phyloP scores from a whole-genome alignment of 2,888 invertebrate species.

The Lysandra coridon region DNA sequence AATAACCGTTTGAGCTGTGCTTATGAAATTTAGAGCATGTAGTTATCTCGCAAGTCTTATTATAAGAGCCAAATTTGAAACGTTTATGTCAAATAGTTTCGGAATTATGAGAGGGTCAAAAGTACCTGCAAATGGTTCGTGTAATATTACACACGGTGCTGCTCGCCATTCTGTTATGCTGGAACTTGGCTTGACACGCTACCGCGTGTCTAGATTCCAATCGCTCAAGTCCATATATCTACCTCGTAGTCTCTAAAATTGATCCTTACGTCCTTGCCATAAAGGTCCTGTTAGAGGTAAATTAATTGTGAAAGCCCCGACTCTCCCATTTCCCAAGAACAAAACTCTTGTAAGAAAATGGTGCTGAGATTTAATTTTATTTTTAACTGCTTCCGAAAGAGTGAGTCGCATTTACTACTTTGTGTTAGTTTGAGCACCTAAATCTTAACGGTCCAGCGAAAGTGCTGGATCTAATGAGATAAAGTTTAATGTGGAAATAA shows the following conservation, averaged over 20 bases:
- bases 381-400: constrained; percentile 9
- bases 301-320: not conserved
- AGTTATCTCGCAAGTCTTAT: too few species aligned
- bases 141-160: too few species aligned
- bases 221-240: not conserved
- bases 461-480: not conserved
- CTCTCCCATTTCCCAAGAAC: constrained; percentile 7
- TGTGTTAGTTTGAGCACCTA: constrained; percentile 19
- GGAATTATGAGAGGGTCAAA: too few species aligned
- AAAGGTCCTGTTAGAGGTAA: not conserved
- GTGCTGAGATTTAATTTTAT: constrained; percentile 1
- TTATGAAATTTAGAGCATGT: too few species aligned
- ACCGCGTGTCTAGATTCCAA: not conserved
- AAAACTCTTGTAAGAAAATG: constrained; percentile 11
- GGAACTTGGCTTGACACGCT: too few species aligned
- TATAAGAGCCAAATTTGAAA: too few species aligned
- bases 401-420: constrained; percentile 13
- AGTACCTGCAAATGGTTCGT: too few species aligned
- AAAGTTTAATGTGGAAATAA: not conserved
- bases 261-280: not conserved
- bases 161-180: too few species aligned
- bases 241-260: not conserved
- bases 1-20: too few species aligned
- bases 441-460: not conserved
- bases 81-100: too few species aligned